Percentiles rank a stretch among this genome's conserved stretches.
Evolutionary conservation across 2,797 vertebrate species (phyloP).

Genomic region (Hyperoplus immaculatus): DNA sequence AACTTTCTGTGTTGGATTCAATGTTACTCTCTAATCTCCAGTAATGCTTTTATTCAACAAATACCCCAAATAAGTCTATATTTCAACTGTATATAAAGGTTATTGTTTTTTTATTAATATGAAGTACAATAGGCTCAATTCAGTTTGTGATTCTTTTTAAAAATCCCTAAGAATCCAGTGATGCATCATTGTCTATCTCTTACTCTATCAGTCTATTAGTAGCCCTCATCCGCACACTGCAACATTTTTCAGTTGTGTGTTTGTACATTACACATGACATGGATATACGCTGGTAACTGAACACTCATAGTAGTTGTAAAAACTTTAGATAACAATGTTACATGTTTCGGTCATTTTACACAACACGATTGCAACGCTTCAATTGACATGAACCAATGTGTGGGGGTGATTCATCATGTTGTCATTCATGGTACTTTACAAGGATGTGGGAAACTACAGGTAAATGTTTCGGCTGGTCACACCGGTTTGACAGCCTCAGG

Average conservation of each 20-base stretch:
- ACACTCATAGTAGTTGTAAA: constrained; percentile 60
- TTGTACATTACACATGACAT: constrained; percentile 4
- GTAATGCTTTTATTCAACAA: not conserved
- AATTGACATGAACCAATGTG: not conserved
- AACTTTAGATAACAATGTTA: constrained; percentile 20
- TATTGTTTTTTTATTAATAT: not conserved
- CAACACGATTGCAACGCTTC: not conserved
- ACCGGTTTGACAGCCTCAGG: constrained; percentile 62
- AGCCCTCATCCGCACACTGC: not conserved
- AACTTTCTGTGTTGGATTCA: not conserved
- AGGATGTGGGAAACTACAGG: constrained; percentile 23
- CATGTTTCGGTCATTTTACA: not conserved
- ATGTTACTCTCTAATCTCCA: not conserved
- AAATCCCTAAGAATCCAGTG: not conserved
- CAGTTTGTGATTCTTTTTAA: not conserved
- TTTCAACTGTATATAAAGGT: not conserved
- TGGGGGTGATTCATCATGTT: not conserved
- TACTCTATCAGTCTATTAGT: not conserved
- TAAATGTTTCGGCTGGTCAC: constrained; percentile 50
- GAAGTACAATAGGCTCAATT: not conserved
- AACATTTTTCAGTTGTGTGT: not conserved
- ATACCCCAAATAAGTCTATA: not conserved
- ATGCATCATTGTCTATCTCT: not conserved
- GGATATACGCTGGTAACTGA: constrained; percentile 42
- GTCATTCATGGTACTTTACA: not conserved